Base-by-base conservation (phyloP, 2,797 vertebrate genomes). In the Phyllotis vaccarum region DNA sequence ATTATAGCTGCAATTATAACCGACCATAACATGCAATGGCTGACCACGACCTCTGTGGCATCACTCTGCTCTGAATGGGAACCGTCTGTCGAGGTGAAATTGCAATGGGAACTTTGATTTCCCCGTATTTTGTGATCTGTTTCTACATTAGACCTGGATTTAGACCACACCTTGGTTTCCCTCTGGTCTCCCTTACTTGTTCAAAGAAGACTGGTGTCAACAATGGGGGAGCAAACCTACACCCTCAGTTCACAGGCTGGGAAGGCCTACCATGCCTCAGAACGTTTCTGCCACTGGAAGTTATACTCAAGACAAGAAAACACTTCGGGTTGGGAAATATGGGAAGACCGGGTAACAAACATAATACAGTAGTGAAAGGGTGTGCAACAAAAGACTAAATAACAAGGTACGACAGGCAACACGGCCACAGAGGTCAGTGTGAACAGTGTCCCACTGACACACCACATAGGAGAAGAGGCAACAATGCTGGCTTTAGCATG, bases 261-360 rank as follows among this genome's bases (percentile, higher is more conserved):
- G 46, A 92, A 82, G 90, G 19, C 68, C 78, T 70, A 70, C 19
- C 78, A 90, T 37, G 24, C 22, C 76, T 93, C n/a, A 95, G 43
- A 89, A 91, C 10, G 29, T 16, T 3, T 75, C 89, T 83, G 72
- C 80, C 46, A 90, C 14, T 89, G 12, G 54, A 96, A 95, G 64
- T 79, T 72, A 68, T 49, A 82, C 60, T 46, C 43, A 74, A 93
- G 89, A 24, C 75, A 91, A 97, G 92, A 24, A 89, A 95, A 89
- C 9, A 1, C 21, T 93, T 79, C 89, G 49, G 92, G 72, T 21
- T 83, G 17, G 27, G 3, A 93, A 86, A 12, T 80, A 91, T 37
- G 22, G 21, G 12, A 70, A 94, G 34, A 56, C 31, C 80, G 81
- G 31, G 86, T 88, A 29, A 92, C 49, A 91, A 94, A 88, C 46